Percentiles rank a stretch among this genome's conserved stretches.
Evolutionary conservation across 2,113 vertebrate species (phyloP).

Genomic region (Brachypteracias leptosomus): DNA sequence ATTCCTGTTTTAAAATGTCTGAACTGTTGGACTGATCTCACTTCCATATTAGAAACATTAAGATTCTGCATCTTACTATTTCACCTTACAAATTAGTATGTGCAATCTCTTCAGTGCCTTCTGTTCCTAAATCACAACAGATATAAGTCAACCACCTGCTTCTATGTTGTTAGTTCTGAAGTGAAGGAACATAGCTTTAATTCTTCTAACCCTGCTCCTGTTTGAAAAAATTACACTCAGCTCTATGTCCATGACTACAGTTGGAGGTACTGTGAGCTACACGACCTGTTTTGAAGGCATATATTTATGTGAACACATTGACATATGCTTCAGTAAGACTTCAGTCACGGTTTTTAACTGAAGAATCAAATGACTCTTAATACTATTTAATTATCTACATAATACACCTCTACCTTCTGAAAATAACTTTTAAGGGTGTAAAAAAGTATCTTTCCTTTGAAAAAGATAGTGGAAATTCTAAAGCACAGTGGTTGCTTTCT

Average conservation of each 20-base stretch:
- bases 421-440: background rate
- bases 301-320: background rate
- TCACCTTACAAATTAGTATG: slow-evolving; percentile 7
- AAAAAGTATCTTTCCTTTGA: background rate
- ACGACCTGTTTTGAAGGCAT: background rate
- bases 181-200: background rate
- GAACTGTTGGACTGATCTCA: background rate
- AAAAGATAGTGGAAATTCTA: background rate
- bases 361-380: background rate
- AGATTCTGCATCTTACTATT: background rate
- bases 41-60: background rate
- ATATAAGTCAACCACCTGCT: background rate
- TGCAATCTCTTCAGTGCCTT: background rate
- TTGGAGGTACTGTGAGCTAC: background rate
- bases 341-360: background rate
- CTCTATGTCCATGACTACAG: background rate
- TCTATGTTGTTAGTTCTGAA: background rate
- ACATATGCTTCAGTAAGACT: background rate
- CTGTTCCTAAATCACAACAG: slow-evolving; percentile 8
- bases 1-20: slow-evolving; percentile 1
- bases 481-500: background rate
- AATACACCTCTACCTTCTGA: background rate
- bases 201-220: background rate
- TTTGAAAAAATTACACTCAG: background rate
- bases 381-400: background rate